Percentiles rank a stretch among this genome's conserved stretches.
Evolutionary conservation across 2,113 vertebrate genomes (phyloP).

Genomic region (Monopterus albus): DNA sequence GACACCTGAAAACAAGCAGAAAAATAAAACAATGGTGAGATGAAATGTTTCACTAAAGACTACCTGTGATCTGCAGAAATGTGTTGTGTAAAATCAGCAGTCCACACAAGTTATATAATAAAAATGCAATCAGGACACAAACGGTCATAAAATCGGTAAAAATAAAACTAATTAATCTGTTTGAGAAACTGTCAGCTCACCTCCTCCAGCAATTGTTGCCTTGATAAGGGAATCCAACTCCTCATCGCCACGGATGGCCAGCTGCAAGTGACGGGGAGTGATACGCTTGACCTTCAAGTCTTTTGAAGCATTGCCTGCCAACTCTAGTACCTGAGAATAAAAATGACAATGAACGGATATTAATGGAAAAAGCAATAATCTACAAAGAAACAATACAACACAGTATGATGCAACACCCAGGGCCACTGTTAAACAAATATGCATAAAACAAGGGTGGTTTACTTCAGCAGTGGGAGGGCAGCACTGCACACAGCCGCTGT

Average conservation of each 20-base stretch:
- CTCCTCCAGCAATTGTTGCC: slow-evolving; percentile 97
- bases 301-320: slow-evolving; percentile 98
- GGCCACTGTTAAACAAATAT: neutral
- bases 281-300: slow-evolving; percentile 98
- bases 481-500: slow-evolving; percentile 98
- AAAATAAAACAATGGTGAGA: neutral
- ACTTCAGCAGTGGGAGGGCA: slow-evolving; percentile 98
- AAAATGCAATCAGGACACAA: neutral
- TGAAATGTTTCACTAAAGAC: neutral
- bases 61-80: neutral
- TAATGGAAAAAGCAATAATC: neutral
- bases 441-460: neutral
- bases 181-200: slow-evolving; percentile 68
- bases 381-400: neutral
- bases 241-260: slow-evolving; percentile 97
- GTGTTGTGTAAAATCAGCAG: neutral
- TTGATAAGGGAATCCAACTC: slow-evolving; percentile 98
- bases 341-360: neutral
- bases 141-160: neutral
- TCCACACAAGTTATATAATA: neutral
- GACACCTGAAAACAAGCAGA: slow-evolving; percentile 84
- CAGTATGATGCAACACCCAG: neutral
- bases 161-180: too few relatives aligned
- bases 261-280: slow-evolving; percentile 97
- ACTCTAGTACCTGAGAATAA: slow-evolving; percentile 91